Percentiles rank a stretch among this genome's conserved stretches.
Evolutionary conservation across 2,888 invertebrate genomes (phyloP).

Genomic region (Loripinus fragilis): DNA sequence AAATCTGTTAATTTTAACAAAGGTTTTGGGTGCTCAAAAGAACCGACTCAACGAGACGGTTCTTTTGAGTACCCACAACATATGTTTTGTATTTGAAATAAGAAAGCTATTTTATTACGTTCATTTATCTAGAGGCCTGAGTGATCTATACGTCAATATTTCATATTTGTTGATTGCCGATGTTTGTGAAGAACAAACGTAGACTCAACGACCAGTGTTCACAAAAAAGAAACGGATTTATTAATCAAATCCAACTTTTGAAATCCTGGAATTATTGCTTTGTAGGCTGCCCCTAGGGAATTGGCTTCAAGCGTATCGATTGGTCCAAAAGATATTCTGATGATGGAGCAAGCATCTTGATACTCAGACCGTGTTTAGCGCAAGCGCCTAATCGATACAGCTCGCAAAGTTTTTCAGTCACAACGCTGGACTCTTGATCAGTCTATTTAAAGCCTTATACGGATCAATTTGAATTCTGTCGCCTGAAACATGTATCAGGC

Average conservation of each 20-base stretch:
- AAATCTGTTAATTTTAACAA: too few relatives aligned
- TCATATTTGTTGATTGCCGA: conserved; percentile 5
- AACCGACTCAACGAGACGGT: too few relatives aligned
- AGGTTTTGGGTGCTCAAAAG: too few relatives aligned
- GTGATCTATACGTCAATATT: conserved; percentile 15
- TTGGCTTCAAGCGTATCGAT: conserved; percentile 19
- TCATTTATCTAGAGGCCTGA: too few relatives aligned
- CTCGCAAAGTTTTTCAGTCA: conserved; percentile 3
- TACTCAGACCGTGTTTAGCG: conserved; percentile 16
- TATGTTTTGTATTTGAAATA: too few relatives aligned
- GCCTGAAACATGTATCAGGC: not conserved
- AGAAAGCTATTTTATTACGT: too few relatives aligned
- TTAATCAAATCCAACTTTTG: conserved; percentile 15
- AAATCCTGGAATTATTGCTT: conserved; percentile 14
- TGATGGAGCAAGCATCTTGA: conserved; percentile 21
- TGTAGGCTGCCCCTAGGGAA: conserved; percentile 6
- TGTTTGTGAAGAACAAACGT: conserved; percentile 11
- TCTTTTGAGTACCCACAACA: too few relatives aligned
- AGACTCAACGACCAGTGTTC: not conserved
- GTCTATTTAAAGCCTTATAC: conserved; percentile 18
- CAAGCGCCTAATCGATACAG: conserved; percentile 15
- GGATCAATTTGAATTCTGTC: not conserved
- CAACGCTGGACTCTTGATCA: conserved; percentile 13
- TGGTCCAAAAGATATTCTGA: conserved; percentile 18
- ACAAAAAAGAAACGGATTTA: conserved; percentile 16